Conservation (phyloP, 1,140 invertebrate species). For the Drosophila bipectinata region DNA sequence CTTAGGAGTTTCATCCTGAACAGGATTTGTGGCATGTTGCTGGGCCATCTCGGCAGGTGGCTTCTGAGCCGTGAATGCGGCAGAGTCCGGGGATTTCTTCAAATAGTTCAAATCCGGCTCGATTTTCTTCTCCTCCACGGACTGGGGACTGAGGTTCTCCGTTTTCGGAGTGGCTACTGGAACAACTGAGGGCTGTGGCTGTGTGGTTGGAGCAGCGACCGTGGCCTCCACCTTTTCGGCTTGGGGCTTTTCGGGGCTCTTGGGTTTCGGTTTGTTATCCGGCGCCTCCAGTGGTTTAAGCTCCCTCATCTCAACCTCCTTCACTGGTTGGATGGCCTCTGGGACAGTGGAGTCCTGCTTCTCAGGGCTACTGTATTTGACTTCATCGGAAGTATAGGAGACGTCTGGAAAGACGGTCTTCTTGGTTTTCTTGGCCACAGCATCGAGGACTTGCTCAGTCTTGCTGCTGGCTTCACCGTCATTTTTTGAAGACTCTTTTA, state of each 20-base stretch:
- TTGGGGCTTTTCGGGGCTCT: conserved; percentile 21
- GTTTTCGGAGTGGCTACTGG: not conserved
- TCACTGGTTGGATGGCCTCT: conserved; percentile 7
- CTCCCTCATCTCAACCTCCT: conserved; percentile 16
- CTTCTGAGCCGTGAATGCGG: not conserved
- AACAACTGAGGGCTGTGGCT: not conserved
- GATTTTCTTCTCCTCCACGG: conserved; percentile 10
- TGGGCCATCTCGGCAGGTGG: not conserved
- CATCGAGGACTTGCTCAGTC: conserved; percentile 71
- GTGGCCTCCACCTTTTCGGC: conserved; percentile 3
- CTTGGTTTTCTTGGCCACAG: conserved; percentile 78
- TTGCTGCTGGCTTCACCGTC: conserved; percentile 42
- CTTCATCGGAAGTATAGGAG: conserved; percentile 31
- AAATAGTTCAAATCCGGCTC: conserved; percentile 30
- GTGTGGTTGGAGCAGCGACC: not conserved
- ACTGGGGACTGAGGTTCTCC: not conserved
- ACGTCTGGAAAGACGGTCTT: conserved; percentile 69
- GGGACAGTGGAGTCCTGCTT: conserved; percentile 6
- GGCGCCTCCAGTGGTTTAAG: conserved; percentile 7
- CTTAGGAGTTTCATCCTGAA: conserved; percentile 8
- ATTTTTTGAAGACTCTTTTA: not conserved
- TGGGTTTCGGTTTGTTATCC: conserved; percentile 22
- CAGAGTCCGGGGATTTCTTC: conserved; percentile 22
- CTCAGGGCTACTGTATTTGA: conserved; percentile 13
- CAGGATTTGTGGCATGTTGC: not conserved